phyloP scores from a whole-genome alignment of 2,888 invertebrate species.

The Mellilla xanthometata region DNA sequence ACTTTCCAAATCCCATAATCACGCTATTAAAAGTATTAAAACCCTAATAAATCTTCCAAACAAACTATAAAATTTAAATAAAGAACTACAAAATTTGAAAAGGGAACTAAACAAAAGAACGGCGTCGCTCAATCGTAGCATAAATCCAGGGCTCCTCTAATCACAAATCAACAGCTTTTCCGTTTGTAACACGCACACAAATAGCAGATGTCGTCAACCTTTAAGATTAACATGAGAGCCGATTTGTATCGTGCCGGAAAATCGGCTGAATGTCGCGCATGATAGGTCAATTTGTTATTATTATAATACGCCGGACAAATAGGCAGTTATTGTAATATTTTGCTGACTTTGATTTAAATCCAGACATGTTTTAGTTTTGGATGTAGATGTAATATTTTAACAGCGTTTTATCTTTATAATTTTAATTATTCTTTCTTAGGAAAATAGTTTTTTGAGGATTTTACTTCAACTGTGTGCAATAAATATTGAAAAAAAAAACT shows the following conservation, averaged over 20 bases:
- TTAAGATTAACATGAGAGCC: constrained; percentile 25
- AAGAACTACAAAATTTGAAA: constrained; percentile 11
- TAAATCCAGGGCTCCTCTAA: constrained; percentile 45
- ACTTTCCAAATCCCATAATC: constrained; percentile 17
- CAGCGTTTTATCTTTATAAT: too few species aligned
- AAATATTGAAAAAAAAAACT: too few species aligned
- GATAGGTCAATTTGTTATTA: constrained; percentile 9
- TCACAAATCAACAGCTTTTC: constrained; percentile 60
- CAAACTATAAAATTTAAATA: constrained; percentile 21
- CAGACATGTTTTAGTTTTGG: too few species aligned
- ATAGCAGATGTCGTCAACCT: constrained; percentile 43
- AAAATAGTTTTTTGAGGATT: too few species aligned
- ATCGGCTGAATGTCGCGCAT: constrained; percentile 12
- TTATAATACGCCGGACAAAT: too few species aligned
- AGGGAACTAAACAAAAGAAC: constrained; percentile 35
- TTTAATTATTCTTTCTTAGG: too few species aligned
- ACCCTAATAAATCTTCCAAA: constrained; percentile 17
- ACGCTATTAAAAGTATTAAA: constrained; percentile 25
- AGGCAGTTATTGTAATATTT: too few species aligned
- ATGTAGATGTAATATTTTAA: too few species aligned
- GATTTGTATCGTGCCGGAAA: constrained; percentile 21
- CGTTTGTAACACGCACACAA: constrained; percentile 47
- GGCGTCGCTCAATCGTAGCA: constrained; percentile 40
- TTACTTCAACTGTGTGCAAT: too few species aligned
- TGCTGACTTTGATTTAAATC: too few species aligned